Percentiles rank a stretch among this genome's conserved stretches.
Conservation (phyloP, 2,797 vertebrate species). For the Champsocephalus esox region DNA sequence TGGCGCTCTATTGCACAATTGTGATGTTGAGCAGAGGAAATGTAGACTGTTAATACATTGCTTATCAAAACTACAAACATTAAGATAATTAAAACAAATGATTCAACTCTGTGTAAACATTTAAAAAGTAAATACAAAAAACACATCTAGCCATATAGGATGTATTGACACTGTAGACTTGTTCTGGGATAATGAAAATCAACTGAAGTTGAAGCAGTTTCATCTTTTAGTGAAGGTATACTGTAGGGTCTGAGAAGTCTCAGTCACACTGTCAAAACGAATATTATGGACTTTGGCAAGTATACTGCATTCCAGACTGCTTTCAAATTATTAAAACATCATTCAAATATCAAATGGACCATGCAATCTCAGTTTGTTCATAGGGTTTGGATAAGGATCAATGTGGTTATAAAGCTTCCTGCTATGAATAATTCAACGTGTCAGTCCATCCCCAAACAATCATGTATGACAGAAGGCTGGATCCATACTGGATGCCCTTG, state of each 20-base stretch:
- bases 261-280: background rate
- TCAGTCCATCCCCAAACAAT: constrained; percentile 47
- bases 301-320: constrained; percentile 3
- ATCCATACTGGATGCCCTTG: constrained; percentile 61
- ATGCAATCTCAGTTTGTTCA: constrained; percentile 30
- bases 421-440: constrained; percentile 70
- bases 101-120: background rate
- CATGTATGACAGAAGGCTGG: constrained; percentile 51
- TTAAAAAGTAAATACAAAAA: background rate
- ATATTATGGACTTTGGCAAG: background rate
- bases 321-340: constrained; percentile 22
- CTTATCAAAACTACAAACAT: background rate
- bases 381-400: constrained; percentile 33
- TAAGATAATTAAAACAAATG: constrained; percentile 14
- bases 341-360: background rate
- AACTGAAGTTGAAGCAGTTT: background rate
- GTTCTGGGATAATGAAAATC: background rate
- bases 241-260: background rate
- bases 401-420: constrained; percentile 59
- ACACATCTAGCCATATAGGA: constrained; percentile 11
- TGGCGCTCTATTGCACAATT: background rate
- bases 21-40: constrained; percentile 19
- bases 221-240: background rate
- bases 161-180: background rate
- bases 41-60: background rate